Base-by-base conservation (phyloP, 1,140 invertebrate genomes). In the Drosophila carrolli region DNA sequence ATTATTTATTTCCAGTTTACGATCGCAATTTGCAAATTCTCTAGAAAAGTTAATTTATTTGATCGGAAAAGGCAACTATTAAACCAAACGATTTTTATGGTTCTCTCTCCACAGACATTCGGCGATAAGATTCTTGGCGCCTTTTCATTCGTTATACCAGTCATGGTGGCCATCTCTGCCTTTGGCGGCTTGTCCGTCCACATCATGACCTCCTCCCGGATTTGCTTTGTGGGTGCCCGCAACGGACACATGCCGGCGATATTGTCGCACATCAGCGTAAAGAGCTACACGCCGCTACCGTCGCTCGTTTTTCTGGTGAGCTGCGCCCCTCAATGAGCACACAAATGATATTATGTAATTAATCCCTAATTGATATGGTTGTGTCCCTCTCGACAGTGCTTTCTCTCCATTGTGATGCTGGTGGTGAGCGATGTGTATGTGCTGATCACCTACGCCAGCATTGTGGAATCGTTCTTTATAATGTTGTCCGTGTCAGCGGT, bases 401-500 rank as follows among this genome's bases (percentile, higher is more conserved):
- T 96, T 75, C 94, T 98, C 60, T 98, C 98, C 6, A 92, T 99
- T 54, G 84, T 97, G 23, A 98, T 98, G 95, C 93, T 99, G 63
- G 95, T 95, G 59, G 96, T 96, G 23, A 95, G 95, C 83, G 96
- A 99, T 93, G 95, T 99, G 48, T 97, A 97, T 84, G 94, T 95
- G 11, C 93, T 99, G 11, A 99, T 99, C 83, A 99, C 98, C 65
- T 99, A 99, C 92, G 96, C 97, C 81, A 97, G 96, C 62, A 98
- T 99, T 85, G 97, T 98, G 37, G 98, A 99, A 93, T 95, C 97
- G 23, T 95, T 97, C 74, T 98, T 99, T 92, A 97, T 98, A 41
- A 96, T 96, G 75, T 92, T 98, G 32, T 98, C 97, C 56, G 97
- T 99, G 13, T 95, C 95, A 70, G 98, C 97, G 1, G 94, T 99